Base-by-base conservation (phyloP, 2,888 invertebrate genomes). In the Pollenia amentaria region DNA sequence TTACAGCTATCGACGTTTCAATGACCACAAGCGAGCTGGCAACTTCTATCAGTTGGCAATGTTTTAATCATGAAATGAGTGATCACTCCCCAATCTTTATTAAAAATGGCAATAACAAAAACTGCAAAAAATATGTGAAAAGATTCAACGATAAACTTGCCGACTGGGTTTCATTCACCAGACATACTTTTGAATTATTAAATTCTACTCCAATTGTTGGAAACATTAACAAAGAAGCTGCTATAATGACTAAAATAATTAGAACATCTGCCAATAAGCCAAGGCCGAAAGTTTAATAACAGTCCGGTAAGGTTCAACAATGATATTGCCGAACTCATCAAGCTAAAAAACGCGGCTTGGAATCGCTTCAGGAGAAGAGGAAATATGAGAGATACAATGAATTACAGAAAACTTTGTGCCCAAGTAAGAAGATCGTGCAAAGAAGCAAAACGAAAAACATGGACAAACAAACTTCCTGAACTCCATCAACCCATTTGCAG, bases 1-100 rank as follows among this genome's bases (percentile, higher is more conserved):
- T 84, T 12, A 84, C 79, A 21, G 46, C 76, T 16, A 67, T 85
- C 53, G 80, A 85, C 29, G 76, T 80, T 7, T 44, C 67, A n/a
- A 70, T 73, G 77, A 53, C 67, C 14, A n/a, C 42, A 46, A 7
- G 51, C 14, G 73, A 79, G 12, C 44, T 84, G 38, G 73, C 69
- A 1, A 0, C 38, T 8, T 12, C 18, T n/a, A 12, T 78, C 29
- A 55, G 10, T 16, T 78, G 77, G 67, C 53, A 38, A 46, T 55
- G 57, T 9, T 60, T 67, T 7, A 65, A 21, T 46, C 69, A 60
- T 1, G 53, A 72, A 14, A 29, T 46, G 14, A 64, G 79, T 12
- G 69, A 69, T 21, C 69, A 60, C 9, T 69, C 62, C 14, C 60
- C 60, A 2, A 69, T 78, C 0, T 48, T 44, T 3, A 64, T 80